Percentiles rank a stretch among this genome's conserved stretches.
Evolutionary conservation across 2,797 vertebrate genomes (phyloP).

Genomic region (Peromyscus melanophrys): DNA sequence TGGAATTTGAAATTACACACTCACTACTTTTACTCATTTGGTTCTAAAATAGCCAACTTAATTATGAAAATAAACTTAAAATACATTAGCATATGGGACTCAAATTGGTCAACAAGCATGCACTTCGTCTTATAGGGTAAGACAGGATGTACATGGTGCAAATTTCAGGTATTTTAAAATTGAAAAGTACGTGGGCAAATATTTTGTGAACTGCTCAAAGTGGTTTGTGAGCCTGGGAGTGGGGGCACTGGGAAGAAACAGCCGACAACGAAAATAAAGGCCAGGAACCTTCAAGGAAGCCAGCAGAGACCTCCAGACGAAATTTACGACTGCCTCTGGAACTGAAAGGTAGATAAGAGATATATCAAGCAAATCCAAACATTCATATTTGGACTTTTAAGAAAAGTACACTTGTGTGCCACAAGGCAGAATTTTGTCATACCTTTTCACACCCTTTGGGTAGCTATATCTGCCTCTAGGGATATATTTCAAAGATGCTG

Average conservation of each 20-base stretch:
- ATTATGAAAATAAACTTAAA: conserved; percentile 44
- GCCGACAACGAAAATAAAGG: background rate
- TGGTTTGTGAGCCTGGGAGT: background rate
- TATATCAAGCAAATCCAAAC: background rate
- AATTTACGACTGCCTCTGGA: background rate
- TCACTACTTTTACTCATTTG: background rate
- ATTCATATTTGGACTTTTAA: background rate
- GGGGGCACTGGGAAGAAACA: background rate
- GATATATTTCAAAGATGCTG: conserved; percentile 40
- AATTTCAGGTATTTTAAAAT: background rate
- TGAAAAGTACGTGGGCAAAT: background rate
- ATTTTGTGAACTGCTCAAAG: background rate
- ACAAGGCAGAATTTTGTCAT: background rate
- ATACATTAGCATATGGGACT: background rate
- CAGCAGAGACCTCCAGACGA: background rate
- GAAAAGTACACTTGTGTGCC: background rate
- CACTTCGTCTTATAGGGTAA: background rate
- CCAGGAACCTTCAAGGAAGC: background rate
- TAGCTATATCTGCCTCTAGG: background rate
- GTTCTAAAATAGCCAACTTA: background rate
- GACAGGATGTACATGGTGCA: background rate
- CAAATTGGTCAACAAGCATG: background rate
- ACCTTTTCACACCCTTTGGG: background rate
- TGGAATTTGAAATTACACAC: background rate
- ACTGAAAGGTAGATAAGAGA: background rate